These are phyloP conservation scores for Cyanistes caeruleus DNA, from an alignment of 2,113 vertebrate species.

Conservation along the genomic window DNA sequence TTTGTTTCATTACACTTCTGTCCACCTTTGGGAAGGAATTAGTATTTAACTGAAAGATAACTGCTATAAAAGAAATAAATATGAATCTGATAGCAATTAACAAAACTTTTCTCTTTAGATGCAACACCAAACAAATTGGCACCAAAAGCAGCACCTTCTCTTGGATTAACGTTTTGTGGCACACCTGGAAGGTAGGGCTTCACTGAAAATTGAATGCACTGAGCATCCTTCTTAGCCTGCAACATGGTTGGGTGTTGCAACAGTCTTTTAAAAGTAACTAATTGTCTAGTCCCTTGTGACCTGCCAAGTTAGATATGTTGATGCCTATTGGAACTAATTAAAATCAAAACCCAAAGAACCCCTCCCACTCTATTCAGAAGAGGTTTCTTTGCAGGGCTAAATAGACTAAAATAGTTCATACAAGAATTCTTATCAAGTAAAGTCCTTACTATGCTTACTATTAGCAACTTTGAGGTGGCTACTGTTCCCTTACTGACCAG, in stretches of 20 bases:
- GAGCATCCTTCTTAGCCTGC: neutral
- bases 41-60: neutral
- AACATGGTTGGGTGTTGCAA: neutral
- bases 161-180: constrained; percentile 63
- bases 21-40: neutral
- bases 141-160: constrained; percentile 59
- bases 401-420: neutral
- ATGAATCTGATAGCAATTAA: neutral
- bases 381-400: neutral
- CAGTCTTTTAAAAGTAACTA: neutral
- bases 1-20: neutral
- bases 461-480: neutral
- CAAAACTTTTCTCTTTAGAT: constrained; percentile 21
- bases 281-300: neutral
- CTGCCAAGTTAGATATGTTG: neutral
- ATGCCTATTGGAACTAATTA: neutral
- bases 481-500: neutral
- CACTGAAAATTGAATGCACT: neutral
- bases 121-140: constrained; percentile 26
- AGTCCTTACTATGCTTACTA: neutral
- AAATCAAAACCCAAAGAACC: neutral
- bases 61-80: neutral
- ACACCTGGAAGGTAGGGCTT: constrained; percentile 79
- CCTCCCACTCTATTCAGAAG: neutral
- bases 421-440: neutral